Evolutionary conservation across 2,797 vertebrate species (phyloP).

Genomic region (Diplodus sargus): DNA sequence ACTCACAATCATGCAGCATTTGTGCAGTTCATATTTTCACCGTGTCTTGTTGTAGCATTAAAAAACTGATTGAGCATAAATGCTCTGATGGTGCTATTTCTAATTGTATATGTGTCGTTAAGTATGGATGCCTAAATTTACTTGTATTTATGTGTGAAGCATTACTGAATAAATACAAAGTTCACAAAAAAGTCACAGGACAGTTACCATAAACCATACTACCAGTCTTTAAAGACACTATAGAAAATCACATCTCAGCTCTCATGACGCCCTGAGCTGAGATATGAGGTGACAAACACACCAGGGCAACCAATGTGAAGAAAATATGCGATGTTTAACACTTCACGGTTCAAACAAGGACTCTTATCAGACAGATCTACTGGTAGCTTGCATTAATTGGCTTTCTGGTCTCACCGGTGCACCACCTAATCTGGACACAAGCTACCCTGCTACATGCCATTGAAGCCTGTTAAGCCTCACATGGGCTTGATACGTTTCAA

Average conservation of each 20-base stretch:
- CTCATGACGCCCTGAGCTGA: background rate
- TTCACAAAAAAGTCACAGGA: background rate
- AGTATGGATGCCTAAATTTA: background rate
- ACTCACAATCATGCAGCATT: background rate
- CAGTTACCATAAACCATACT: background rate
- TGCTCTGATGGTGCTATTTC: background rate
- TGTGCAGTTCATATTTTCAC: background rate
- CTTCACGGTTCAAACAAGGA: background rate
- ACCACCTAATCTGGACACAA: conserved; percentile 33
- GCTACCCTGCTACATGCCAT: conserved; percentile 25
- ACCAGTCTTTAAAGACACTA: background rate
- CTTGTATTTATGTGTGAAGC: background rate
- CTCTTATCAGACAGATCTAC: background rate
- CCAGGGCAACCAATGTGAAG: background rate
- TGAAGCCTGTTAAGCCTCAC: background rate
- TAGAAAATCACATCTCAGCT: background rate
- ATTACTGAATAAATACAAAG: background rate
- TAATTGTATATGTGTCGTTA: background rate
- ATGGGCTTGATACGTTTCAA: background rate
- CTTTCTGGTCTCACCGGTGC: conserved; percentile 27
- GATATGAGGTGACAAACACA: background rate
- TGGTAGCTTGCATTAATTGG: conserved; percentile 22
- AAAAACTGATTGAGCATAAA: background rate
- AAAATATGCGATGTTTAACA: background rate
- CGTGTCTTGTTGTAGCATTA: background rate